Conservation (phyloP, 2,797 vertebrate species). For the Sebastes minor region DNA sequence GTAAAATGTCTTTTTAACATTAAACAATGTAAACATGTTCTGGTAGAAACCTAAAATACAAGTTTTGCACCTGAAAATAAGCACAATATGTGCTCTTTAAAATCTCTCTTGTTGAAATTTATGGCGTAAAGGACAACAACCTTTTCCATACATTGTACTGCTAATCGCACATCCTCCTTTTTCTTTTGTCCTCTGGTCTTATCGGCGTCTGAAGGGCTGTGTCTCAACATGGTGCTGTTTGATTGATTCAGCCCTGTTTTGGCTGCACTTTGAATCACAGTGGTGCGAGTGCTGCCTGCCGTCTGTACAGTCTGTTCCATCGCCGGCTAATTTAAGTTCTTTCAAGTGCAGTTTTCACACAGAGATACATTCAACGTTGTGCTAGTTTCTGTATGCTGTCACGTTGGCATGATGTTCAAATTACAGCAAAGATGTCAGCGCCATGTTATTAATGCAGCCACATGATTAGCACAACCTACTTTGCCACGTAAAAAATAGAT, state of each 20-base stretch:
- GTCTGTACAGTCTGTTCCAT: slow-evolving; percentile 14
- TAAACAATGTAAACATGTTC: no score
- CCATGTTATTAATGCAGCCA: no score
- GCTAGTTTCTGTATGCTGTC: neutral
- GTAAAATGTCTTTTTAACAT: no score
- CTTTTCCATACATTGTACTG: neutral
- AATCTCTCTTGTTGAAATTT: neutral
- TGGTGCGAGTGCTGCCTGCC: neutral
- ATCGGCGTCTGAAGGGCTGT: neutral
- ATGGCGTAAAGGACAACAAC: neutral
- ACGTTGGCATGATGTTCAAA: no score
- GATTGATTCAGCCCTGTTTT: slow-evolving; percentile 12
- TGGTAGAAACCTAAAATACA: no score
- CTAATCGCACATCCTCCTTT: neutral
- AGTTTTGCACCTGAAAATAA: no score
- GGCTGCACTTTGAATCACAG: slow-evolving; percentile 2
- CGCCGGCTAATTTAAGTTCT: neutral
- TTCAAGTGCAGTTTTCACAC: neutral
- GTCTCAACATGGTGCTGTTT: neutral
- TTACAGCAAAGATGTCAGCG: no score
- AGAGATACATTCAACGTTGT: neutral
- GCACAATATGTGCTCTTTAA: no score
- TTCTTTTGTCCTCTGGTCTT: neutral
- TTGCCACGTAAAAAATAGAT: no score
- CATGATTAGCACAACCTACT: no score